These are phyloP conservation scores for Cyclophora albipunctata DNA, from an alignment of 2,888 invertebrate genomes.

Conservation along the genomic window DNA sequence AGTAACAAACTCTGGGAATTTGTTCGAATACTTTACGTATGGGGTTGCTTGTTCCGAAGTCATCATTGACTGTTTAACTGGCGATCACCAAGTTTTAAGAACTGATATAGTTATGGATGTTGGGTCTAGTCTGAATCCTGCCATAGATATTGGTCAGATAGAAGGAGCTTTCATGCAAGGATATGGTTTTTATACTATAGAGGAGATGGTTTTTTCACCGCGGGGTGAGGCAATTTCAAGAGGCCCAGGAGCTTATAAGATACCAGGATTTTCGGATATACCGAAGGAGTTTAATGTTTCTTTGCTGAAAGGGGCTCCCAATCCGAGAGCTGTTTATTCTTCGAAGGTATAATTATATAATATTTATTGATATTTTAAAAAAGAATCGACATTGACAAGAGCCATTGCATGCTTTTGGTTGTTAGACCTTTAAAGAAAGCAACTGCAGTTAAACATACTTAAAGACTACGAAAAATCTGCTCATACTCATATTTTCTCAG, in stretches of 20 bases:
- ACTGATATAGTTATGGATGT: conserved; percentile 94
- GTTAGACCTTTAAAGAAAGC: too few species aligned
- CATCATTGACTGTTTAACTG: conserved; percentile 90
- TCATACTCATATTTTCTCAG: too few species aligned
- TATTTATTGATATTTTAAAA: too few species aligned
- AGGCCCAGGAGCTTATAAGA: conserved; percentile 90
- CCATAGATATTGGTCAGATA: conserved; percentile 92
- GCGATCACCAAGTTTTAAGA: conserved; percentile 86
- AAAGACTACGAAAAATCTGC: too few species aligned
- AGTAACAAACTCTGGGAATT: conserved; percentile 77
- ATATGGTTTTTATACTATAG: conserved; percentile 87
- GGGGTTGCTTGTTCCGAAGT: conserved; percentile 89
- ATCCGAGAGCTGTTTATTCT: conserved; percentile 89
- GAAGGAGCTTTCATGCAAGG: conserved; percentile 94
- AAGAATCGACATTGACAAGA: too few species aligned
- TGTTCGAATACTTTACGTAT: conserved; percentile 86
- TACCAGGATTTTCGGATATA: conserved; percentile 89
- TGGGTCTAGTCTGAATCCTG: conserved; percentile 91
- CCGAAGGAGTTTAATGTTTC: conserved; percentile 90
- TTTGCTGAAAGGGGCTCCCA: conserved; percentile 85
- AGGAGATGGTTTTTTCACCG: conserved; percentile 86
- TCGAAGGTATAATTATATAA: conserved; percentile 83
- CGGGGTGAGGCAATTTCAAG: conserved; percentile 81
- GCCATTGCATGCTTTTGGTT: too few species aligned
- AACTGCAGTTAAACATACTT: too few species aligned